Base-by-base conservation (phyloP, 2,888 invertebrate species). In the Suillia variegata region DNA sequence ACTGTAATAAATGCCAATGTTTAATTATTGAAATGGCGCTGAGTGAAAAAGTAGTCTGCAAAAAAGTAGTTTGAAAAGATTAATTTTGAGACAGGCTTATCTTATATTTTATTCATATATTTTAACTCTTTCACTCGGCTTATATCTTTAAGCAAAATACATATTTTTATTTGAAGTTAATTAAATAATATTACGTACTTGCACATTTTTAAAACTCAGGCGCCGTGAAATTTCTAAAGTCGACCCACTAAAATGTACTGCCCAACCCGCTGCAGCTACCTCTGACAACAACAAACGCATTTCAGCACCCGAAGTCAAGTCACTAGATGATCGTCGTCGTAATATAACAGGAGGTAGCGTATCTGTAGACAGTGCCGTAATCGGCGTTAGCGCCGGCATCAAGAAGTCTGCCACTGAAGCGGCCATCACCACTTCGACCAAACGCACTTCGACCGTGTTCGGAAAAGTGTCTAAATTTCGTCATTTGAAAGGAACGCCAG, bases 381-480 rank as follows among this genome's bases (percentile, higher is more conserved):
- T 56, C 18, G 31, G 17, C 22, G 49, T 51, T 2, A n/a, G n/a
- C n/a, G 65, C 65, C 15, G 73, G 73, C 2, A 65, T 79, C 1
- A 80, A 80, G 58, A 80, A 80, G 57, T 85, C 87, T 0, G 85
- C 86, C 0, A 78, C 80, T 0, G 81, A 80, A 56, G 67, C 78
- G 1, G 73, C 79, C 2, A 79, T 79, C 82, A 71, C 75, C 20
- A 85, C 90, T 2, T 87, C 90, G 1, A 91, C 92, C 0, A 93
- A 93, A 73, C 85, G 93, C 69, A 93, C 92, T 0, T 93, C 93
- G 0, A 93, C 93, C 12, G 93, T 93, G 1, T 93, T 93, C 75
- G 93, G 92, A 18, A 88, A 91, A 71, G 94, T 93, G 34, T 94
- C 96, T 0, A 97, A 97, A 80, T 97, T 94, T 82, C 88, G 96